A percentile compares a stretch with the other conserved stretches of the same genome.
phyloP scores from a whole-genome alignment of 2,888 invertebrate genomes.

The Oscheius sp. region DNA sequence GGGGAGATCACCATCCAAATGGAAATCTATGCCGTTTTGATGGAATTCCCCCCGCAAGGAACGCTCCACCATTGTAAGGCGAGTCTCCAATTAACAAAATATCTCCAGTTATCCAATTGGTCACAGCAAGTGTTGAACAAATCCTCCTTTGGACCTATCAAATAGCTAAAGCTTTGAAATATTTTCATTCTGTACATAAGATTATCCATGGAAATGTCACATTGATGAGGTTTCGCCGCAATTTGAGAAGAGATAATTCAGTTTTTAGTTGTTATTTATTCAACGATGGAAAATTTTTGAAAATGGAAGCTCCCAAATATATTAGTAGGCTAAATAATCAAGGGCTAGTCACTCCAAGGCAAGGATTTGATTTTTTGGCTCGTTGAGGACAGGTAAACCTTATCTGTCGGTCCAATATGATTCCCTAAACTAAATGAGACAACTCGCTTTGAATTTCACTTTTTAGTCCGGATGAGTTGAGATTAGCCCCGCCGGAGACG shows the following conservation, averaged over 20 bases:
- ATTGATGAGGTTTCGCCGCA: not conserved
- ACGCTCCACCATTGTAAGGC: not conserved
- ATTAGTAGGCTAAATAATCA: not conserved
- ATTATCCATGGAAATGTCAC: not conserved
- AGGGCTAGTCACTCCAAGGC: not conserved
- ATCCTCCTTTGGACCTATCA: slow-evolving; percentile 6
- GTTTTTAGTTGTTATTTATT: not conserved
- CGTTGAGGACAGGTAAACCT: not conserved
- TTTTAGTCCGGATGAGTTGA: not conserved
- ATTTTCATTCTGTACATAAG: not conserved
- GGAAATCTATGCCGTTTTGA: not conserved
- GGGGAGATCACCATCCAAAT: not conserved
- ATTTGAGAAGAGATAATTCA: not conserved
- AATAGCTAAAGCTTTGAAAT: not conserved
- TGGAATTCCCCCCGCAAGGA: not conserved
- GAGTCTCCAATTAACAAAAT: too few species aligned
- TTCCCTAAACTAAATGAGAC: too few species aligned
- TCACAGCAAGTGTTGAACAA: not conserved
- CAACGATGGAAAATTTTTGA: not conserved
- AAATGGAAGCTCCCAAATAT: not conserved
- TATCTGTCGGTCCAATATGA: not conserved
- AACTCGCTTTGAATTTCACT: too few species aligned
- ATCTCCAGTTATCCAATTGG: not conserved
- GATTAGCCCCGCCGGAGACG: not conserved
- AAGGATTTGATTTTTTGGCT: not conserved